Conservation (phyloP, 2,113 vertebrate genomes). For the Zosterops pallidus region DNA sequence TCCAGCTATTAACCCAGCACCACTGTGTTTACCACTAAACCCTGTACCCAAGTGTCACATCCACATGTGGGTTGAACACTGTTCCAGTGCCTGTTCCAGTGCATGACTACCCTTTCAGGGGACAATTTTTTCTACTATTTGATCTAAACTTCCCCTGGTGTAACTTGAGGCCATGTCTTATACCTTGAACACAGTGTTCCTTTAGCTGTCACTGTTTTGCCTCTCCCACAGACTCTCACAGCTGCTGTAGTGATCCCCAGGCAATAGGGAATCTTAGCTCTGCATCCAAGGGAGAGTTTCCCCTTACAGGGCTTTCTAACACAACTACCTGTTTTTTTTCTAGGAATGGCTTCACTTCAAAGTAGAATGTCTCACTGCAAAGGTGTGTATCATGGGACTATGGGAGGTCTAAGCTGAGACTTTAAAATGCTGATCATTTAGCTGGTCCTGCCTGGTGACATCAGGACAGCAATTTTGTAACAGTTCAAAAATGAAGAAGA, state of each 20-base stretch:
- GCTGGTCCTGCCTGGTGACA: neutral
- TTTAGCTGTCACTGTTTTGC: neutral
- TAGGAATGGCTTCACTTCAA: neutral
- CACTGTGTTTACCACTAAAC: neutral
- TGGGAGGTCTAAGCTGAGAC: neutral
- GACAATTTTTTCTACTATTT: neutral
- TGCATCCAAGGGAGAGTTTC: neutral
- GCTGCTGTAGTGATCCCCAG: neutral
- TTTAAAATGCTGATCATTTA: neutral
- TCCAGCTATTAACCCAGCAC: neutral
- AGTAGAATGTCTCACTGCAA: accelerated
- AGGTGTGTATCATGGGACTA: neutral
- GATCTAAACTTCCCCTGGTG: neutral
- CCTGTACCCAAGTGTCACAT: neutral
- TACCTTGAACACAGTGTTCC: neutral
- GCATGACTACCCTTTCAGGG: neutral
- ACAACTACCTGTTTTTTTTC: neutral
- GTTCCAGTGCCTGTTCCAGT: neutral
- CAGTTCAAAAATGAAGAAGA: neutral
- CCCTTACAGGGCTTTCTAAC: neutral
- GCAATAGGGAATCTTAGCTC: neutral
- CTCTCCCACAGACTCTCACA: neutral
- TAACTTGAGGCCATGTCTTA: neutral
- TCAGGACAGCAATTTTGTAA: neutral
- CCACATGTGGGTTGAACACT: neutral